phyloP scores from a whole-genome alignment of 2,888 invertebrate genomes.

The Drosophila multiciliata region DNA sequence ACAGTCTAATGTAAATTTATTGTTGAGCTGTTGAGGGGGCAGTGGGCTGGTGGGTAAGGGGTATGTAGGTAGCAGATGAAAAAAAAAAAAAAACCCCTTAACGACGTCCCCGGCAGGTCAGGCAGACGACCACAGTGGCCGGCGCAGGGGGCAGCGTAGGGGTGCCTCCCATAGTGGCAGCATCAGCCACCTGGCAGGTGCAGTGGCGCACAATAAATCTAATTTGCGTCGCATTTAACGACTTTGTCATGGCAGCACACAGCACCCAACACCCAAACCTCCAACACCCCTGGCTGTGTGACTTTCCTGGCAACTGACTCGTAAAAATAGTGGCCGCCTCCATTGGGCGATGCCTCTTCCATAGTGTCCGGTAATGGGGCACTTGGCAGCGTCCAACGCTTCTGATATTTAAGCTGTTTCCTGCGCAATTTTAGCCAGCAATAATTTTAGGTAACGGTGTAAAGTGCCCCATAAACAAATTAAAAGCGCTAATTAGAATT shows the following conservation, averaged over 20 bases:
- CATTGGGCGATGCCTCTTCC: constrained; percentile 10
- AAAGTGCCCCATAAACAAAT: constrained; percentile 81
- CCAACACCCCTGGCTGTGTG: constrained; percentile 11
- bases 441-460: constrained; percentile 78
- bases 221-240: constrained; percentile 84
- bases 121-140: constrained; percentile 48
- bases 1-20: constrained; percentile 84
- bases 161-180: constrained; percentile 17
- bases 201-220: constrained; percentile 82
- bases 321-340: constrained; percentile 66
- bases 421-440: constrained; percentile 70
- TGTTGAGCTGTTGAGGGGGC: constrained; percentile 71
- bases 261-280: constrained; percentile 15
- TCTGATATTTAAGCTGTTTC: constrained; percentile 76
- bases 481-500: constrained; percentile 81
- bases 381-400: constrained; percentile 63
- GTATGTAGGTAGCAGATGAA: neutral
- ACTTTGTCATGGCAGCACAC: constrained; percentile 79
- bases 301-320: constrained; percentile 64
- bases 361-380: constrained; percentile 63
- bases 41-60: neutral
- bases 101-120: constrained; percentile 60
- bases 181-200: constrained; percentile 69
- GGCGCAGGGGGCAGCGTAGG: neutral
- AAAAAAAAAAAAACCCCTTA: constrained; percentile 34